phyloP scores from a whole-genome alignment of 2,797 vertebrate genomes.

The Chrysocyon brachyurus region DNA sequence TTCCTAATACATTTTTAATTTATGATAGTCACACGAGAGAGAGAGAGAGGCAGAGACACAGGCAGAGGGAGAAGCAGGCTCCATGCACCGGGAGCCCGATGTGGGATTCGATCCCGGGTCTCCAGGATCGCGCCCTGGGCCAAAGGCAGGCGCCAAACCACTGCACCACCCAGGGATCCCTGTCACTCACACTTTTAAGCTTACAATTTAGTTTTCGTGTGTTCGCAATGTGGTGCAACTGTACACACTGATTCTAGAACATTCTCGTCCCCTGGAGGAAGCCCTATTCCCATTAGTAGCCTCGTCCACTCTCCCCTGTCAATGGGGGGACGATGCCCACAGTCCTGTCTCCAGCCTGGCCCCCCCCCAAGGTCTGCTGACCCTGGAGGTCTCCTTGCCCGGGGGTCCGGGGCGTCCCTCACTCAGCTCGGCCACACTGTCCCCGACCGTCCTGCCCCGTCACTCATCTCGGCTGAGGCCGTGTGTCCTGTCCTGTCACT shows the following conservation, averaged over 20 bases:
- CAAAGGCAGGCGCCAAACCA: too few relatives aligned
- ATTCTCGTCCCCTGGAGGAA: neutral
- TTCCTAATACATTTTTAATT: too few relatives aligned
- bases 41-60: too few relatives aligned
- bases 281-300: neutral
- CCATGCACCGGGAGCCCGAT: too few relatives aligned
- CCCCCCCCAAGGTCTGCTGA: neutral
- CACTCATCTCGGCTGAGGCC: neutral
- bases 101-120: too few relatives aligned
- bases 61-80: too few relatives aligned
- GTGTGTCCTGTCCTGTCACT: too few relatives aligned
- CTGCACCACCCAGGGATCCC: too few relatives aligned
- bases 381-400: neutral
- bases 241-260: neutral
- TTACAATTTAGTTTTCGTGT: neutral
- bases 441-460: fast-evolving
- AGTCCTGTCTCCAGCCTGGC: fast-evolving
- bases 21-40: too few relatives aligned
- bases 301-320: fast-evolving
- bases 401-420: neutral
- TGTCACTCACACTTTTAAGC: neutral
- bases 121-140: too few relatives aligned
- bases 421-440: neutral
- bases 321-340: fast-evolving
- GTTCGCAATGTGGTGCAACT: neutral